Evolutionary conservation across 2,113 vertebrate genomes (phyloP).

Genomic region (Arizona elegans): DNA sequence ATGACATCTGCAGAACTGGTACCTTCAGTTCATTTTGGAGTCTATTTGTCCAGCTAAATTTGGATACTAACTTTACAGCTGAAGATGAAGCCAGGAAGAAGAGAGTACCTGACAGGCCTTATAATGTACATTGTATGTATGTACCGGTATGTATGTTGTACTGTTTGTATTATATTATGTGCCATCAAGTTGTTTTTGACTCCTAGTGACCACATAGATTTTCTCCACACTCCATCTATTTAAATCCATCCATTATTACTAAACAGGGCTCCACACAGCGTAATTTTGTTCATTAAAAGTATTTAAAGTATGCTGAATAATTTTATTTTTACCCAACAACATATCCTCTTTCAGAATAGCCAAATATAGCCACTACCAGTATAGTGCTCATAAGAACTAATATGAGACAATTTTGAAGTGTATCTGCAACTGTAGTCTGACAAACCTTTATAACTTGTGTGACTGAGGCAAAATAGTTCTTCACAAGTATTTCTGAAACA

Average conservation of each 20-base stretch:
- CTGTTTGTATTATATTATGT: neutral
- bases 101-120: neutral
- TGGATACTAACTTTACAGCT: neutral
- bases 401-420: neutral
- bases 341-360: neutral
- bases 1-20: slow-evolving; percentile 17
- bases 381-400: neutral
- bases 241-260: neutral
- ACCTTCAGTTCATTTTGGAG: neutral
- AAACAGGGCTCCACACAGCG: neutral
- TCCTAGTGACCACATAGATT: neutral
- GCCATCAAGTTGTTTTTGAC: neutral
- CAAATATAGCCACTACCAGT: neutral
- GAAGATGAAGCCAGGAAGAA: neutral
- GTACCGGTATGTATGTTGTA: neutral
- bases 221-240: neutral
- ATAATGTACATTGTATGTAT: neutral
- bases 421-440: neutral
- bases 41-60: neutral
- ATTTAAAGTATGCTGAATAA: neutral
- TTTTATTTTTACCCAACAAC: neutral
- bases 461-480: neutral
- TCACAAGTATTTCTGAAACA: neutral
- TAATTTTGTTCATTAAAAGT: neutral
- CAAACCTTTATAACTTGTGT: neutral